phyloP scores from a whole-genome alignment of 2,797 vertebrate genomes.

The Sebastes oblongus region DNA sequence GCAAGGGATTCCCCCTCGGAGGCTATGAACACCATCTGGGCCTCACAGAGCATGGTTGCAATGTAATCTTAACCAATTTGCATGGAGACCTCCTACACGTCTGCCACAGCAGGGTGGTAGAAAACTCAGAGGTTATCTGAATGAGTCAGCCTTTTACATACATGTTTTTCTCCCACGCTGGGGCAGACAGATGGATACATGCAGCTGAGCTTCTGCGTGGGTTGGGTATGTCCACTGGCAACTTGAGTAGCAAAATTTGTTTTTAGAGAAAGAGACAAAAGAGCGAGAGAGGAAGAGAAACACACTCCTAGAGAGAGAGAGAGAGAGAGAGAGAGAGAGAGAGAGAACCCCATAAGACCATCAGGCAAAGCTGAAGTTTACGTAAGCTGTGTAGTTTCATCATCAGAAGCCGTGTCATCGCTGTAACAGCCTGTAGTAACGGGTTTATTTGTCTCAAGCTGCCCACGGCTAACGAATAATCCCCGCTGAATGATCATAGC shows the following conservation, averaged over 20 bases:
- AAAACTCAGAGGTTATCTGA: constrained; percentile 44
- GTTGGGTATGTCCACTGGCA: constrained; percentile 38
- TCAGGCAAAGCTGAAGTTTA: constrained; percentile 54
- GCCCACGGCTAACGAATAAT: background rate
- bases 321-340: background rate
- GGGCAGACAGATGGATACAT: constrained; percentile 40
- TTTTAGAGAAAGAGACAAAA: constrained; percentile 34
- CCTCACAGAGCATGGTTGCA: constrained; percentile 6
- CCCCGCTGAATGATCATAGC: background rate
- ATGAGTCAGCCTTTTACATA: constrained; percentile 63
- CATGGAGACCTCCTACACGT: constrained; percentile 36
- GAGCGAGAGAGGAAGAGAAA: background rate
- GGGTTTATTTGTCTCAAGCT: background rate
- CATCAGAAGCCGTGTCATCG: background rate
- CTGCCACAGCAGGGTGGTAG: constrained; percentile 23
- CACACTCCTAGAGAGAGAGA: background rate
- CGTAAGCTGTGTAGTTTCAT: constrained; percentile 62
- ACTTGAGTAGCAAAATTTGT: constrained; percentile 25
- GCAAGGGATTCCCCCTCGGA: constrained; percentile 37
- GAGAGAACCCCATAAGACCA: constrained; percentile 21
- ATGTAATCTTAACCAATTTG: constrained; percentile 26
- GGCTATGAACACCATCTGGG: constrained; percentile 21
- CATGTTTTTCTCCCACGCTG: constrained; percentile 41
- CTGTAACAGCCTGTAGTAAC: constrained; percentile 1
- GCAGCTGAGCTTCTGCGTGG: constrained; percentile 38